Evolutionary conservation across 2,797 vertebrate genomes (phyloP).

Genomic region (Microcaecilia unicolor): DNA sequence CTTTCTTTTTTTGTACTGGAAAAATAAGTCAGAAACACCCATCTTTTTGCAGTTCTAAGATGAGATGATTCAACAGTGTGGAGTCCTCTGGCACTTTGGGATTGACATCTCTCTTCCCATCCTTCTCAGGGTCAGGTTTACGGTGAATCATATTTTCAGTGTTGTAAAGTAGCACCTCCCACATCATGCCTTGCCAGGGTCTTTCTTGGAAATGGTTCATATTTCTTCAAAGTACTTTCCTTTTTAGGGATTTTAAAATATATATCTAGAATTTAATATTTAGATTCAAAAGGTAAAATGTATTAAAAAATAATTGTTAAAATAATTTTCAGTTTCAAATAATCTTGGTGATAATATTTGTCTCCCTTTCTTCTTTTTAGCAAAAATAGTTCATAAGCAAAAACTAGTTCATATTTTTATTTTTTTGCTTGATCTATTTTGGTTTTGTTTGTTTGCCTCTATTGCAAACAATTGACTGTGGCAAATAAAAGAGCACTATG

Average conservation of each 20-base stretch:
- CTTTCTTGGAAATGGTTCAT: too few species aligned
- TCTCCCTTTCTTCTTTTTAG: too few species aligned
- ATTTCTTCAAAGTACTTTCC: neutral
- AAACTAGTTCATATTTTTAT: slow-evolving; percentile 1
- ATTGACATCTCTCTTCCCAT: too few species aligned
- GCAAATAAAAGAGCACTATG: slow-evolving; percentile 82
- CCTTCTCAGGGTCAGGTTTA: too few species aligned
- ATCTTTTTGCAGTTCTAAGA: slow-evolving; percentile 9
- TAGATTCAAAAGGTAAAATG: neutral
- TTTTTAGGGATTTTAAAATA: neutral
- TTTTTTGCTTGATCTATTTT: slow-evolving; percentile 2
- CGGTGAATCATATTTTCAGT: too few species aligned
- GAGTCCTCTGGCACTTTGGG: slow-evolving; percentile 11
- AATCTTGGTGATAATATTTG: slow-evolving; percentile 4
- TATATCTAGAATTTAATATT: neutral
- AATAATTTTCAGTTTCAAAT: slow-evolving; percentile 7
- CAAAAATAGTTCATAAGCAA: neutral
- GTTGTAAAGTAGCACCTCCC: too few species aligned
- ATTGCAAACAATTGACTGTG: slow-evolving; percentile 51
- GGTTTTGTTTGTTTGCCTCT: slow-evolving; percentile 45
- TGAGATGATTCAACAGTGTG: slow-evolving; percentile 24
- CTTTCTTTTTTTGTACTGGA: slow-evolving; percentile 13
- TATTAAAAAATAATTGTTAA: neutral
- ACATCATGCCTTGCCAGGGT: too few species aligned
- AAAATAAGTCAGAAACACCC: slow-evolving; percentile 4